phyloP scores from a whole-genome alignment of 2,888 invertebrate genomes.

The Limenitis camilla region DNA sequence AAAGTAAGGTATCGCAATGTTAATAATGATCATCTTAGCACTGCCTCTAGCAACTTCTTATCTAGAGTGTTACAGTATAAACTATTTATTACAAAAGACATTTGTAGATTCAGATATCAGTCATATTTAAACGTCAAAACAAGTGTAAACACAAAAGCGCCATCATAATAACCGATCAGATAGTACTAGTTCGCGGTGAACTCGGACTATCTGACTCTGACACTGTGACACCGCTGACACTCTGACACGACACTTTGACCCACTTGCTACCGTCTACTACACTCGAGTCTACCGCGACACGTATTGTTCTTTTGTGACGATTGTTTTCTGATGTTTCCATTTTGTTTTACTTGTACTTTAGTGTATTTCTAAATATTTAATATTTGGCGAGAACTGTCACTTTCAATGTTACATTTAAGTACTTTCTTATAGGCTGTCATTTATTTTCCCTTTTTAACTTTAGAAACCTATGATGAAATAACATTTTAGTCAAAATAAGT shows the following conservation, averaged over 20 bases:
- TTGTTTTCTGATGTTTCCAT: conserved; percentile 3
- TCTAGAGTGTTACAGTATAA: too few species aligned
- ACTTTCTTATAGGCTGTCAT: too few species aligned
- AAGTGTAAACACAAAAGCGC: background rate
- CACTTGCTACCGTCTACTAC: conserved; percentile 34
- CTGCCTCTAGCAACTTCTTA: too few species aligned
- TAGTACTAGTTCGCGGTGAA: conserved; percentile 15
- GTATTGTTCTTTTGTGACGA: conserved; percentile 45
- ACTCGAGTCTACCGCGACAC: conserved; percentile 13
- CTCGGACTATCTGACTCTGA: conserved; percentile 28
- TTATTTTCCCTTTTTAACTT: too few species aligned
- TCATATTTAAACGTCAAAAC: background rate
- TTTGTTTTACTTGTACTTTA: background rate
- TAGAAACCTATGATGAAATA: too few species aligned
- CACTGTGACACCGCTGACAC: conserved; percentile 39
- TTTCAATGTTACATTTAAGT: background rate
- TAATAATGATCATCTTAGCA: too few species aligned
- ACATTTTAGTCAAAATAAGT: too few species aligned
- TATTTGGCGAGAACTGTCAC: background rate
- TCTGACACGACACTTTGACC: conserved; percentile 47
- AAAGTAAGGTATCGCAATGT: too few species aligned
- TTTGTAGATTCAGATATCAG: background rate
- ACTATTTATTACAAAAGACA: too few species aligned
- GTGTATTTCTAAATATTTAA: background rate
- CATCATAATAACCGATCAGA: conserved; percentile 10